A percentile compares a stretch with the other conserved stretches of the same genome.
Conservation (phyloP, 2,113 vertebrate species). For the Potamarius usumacintae region DNA sequence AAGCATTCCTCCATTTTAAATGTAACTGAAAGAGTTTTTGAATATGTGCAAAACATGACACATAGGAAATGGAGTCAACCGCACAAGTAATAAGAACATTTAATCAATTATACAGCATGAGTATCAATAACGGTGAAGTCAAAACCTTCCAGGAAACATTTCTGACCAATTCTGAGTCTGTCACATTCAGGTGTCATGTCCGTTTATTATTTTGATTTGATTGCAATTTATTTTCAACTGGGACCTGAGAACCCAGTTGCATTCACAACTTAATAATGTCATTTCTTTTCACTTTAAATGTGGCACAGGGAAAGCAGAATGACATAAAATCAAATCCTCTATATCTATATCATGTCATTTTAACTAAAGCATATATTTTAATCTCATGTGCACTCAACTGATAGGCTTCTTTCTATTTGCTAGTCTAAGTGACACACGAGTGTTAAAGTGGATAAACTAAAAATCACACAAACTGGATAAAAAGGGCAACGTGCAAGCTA, state of each 20-base stretch:
- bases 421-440: not conserved
- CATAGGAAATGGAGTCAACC: not conserved
- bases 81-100: not conserved
- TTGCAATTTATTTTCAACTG: constrained; percentile 4
- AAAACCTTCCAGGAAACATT: not conserved
- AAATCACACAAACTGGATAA: not conserved
- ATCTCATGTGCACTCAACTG: not conserved
- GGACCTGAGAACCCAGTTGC: not conserved
- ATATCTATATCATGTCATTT: not conserved
- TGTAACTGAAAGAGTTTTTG: not conserved
- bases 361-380: not conserved
- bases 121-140: not conserved
- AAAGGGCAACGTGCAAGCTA: not conserved
- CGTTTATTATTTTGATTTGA: not conserved
- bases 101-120: not conserved
- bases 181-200: not conserved
- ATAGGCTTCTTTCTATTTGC: not conserved
- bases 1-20: not conserved
- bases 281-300: constrained; percentile 1
- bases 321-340: not conserved
- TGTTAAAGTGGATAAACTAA: not conserved
- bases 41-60: not conserved
- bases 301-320: not conserved
- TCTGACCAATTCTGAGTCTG: not conserved
- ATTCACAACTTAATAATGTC: not conserved